Evolutionary conservation across 1,140 invertebrate genomes (phyloP).

Genomic region (Aphidius ervi): DNA sequence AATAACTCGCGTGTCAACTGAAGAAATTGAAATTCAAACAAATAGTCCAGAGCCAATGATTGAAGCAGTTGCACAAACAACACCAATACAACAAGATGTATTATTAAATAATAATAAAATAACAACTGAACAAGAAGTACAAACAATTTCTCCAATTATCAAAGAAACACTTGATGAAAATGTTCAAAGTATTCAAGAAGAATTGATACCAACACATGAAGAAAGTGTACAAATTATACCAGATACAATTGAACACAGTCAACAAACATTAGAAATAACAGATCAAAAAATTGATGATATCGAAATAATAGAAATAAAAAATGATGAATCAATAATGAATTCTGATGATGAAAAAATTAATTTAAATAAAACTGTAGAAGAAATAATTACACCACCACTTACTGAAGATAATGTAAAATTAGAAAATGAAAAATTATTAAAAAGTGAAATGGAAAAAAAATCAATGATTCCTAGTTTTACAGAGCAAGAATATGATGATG

Average conservation of each 20-base stretch:
- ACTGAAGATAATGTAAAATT: slow-evolving; percentile 1
- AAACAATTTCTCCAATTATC: slow-evolving; percentile 30
- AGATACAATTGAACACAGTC: slow-evolving; percentile 30
- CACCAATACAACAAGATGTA: slow-evolving; percentile 26
- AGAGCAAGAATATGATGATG: slow-evolving; percentile 33
- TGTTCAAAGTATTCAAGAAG: slow-evolving; percentile 35
- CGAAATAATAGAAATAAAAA: slow-evolving; percentile 9
- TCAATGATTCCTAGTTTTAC: slow-evolving; percentile 9
- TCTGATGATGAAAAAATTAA: slow-evolving; percentile 15
- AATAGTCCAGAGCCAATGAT: slow-evolving; percentile 22
- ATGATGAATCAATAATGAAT: background rate
- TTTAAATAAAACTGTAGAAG: slow-evolving; percentile 1
- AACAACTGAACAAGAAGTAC: slow-evolving; percentile 32
- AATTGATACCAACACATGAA: slow-evolving; percentile 33
- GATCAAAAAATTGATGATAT: slow-evolving; percentile 2
- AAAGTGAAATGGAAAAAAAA: background rate
- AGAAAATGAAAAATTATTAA: background rate
- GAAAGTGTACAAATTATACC: slow-evolving; percentile 34
- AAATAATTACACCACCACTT: slow-evolving; percentile 13
- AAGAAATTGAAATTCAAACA: slow-evolving; percentile 39
- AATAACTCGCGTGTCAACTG: slow-evolving; percentile 25
- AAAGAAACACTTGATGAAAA: slow-evolving; percentile 30
- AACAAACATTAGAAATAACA: slow-evolving; percentile 27
- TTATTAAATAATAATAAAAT: slow-evolving; percentile 18
- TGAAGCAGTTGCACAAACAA: slow-evolving; percentile 41